Conservation (phyloP, 1,140 invertebrate genomes). For the Nilaparvata lugens region DNA sequence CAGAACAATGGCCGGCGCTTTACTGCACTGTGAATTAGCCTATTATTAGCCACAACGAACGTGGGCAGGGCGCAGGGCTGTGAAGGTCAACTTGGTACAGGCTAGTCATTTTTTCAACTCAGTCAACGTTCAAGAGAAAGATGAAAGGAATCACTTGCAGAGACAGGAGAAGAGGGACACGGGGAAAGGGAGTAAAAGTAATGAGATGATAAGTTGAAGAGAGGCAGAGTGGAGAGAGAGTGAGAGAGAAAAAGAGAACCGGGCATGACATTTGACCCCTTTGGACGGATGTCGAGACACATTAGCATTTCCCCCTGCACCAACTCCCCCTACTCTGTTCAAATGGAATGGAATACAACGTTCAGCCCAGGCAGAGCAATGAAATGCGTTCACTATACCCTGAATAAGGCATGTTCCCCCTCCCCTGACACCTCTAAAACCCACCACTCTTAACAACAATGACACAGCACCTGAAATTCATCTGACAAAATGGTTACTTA, state of each 20-base stretch:
- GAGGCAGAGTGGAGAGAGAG: conserved; percentile 8
- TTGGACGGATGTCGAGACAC: too few species aligned
- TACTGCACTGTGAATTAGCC: neutral
- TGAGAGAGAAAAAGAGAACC: neutral
- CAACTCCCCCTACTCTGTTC: too few species aligned
- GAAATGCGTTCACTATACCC: too few species aligned
- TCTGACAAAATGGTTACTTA: too few species aligned
- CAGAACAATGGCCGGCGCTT: too few species aligned
- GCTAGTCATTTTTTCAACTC: neutral
- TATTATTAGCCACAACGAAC: neutral
- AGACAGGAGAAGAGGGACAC: conserved; percentile 2
- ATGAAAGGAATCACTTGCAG: neutral
- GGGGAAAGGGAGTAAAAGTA: conserved; percentile 20
- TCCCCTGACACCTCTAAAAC: too few species aligned
- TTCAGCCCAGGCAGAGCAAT: too few species aligned
- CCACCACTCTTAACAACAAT: too few species aligned
- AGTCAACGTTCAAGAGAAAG: conserved; percentile 18
- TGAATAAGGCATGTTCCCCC: too few species aligned
- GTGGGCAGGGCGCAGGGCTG: neutral
- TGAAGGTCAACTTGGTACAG: neutral
- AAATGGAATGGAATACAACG: too few species aligned
- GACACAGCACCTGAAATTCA: too few species aligned
- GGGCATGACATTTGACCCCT: neutral
- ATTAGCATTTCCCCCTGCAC: too few species aligned
- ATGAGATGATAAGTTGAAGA: conserved; percentile 9